Evolutionary conservation across 1,140 invertebrate species (phyloP).

Genomic region (Ladona fulva): DNA sequence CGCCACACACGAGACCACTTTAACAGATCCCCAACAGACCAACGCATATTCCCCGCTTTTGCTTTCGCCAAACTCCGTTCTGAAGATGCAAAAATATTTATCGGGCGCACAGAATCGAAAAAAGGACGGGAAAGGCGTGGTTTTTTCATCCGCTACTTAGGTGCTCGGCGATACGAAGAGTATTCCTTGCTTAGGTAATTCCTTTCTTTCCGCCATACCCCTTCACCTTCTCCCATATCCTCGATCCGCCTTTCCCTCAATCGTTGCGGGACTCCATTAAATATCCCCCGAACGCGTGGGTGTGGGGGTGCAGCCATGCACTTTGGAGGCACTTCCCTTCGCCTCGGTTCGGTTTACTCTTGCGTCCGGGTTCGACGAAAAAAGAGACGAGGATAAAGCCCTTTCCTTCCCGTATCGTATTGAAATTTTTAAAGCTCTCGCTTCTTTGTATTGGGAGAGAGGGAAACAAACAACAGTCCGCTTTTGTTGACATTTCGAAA

Average conservation of each 20-base stretch:
- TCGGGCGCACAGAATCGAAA: too few relatives aligned
- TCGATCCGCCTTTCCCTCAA: not conserved
- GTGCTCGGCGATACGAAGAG: too few relatives aligned
- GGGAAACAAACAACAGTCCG: not conserved
- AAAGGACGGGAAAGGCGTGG: too few relatives aligned
- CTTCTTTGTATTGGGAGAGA: conserved; percentile 4
- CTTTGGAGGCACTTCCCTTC: not conserved
- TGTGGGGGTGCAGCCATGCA: not conserved
- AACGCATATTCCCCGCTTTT: too few relatives aligned
- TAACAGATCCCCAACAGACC: too few relatives aligned
- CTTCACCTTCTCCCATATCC: too few relatives aligned
- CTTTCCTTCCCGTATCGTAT: not conserved
- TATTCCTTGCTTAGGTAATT: too few relatives aligned
- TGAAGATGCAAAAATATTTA: too few relatives aligned
- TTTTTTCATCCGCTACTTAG: too few relatives aligned
- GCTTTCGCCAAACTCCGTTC: too few relatives aligned
- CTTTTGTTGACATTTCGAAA: not conserved
- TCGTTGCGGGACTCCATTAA: not conserved
- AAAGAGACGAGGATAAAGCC: not conserved
- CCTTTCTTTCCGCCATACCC: too few relatives aligned
- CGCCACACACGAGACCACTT: too few relatives aligned
- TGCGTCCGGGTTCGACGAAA: not conserved
- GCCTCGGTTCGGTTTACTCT: not conserved
- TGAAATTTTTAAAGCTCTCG: conserved; percentile 1
- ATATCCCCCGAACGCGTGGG: not conserved